A percentile compares a stretch with the other conserved stretches of the same genome.
These are phyloP conservation scores for Chrysocyon brachyurus DNA, from an alignment of 2,797 vertebrate species.

Conservation along the genomic window DNA sequence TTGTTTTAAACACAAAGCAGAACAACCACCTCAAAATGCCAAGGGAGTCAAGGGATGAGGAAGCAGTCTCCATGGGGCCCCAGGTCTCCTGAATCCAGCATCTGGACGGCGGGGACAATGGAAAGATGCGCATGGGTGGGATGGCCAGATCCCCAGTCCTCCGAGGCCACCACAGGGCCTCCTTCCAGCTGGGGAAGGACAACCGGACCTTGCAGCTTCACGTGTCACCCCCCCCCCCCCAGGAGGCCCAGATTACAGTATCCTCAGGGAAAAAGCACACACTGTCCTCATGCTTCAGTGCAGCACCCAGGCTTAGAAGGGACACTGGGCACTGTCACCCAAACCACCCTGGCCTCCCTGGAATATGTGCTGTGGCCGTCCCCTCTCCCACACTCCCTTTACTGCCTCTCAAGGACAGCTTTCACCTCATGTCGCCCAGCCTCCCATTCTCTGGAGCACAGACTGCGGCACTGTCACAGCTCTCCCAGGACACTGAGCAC, in stretches of 20 bases:
- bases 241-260: background rate
- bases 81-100: background rate
- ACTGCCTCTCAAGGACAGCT: no score
- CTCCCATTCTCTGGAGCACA: background rate
- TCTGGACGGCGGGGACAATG: no score
- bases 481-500: background rate
- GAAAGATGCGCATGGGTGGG: background rate
- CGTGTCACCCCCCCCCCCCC: background rate
- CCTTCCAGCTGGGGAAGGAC: no score
- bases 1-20: background rate
- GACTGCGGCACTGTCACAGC: fast-evolving
- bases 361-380: no score
- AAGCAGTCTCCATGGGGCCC: fast-evolving
- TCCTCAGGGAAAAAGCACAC: background rate
- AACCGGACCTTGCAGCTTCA: background rate
- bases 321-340: background rate
- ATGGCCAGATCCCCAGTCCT: background rate
- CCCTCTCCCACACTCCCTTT: background rate
- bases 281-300: background rate
- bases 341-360: background rate
- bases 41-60: background rate
- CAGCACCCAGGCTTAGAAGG: background rate
- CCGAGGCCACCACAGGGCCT: no score
- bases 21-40: background rate
- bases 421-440: background rate